phyloP scores from a whole-genome alignment of 1,140 invertebrate species.

The Rhyzopertha dominica region DNA sequence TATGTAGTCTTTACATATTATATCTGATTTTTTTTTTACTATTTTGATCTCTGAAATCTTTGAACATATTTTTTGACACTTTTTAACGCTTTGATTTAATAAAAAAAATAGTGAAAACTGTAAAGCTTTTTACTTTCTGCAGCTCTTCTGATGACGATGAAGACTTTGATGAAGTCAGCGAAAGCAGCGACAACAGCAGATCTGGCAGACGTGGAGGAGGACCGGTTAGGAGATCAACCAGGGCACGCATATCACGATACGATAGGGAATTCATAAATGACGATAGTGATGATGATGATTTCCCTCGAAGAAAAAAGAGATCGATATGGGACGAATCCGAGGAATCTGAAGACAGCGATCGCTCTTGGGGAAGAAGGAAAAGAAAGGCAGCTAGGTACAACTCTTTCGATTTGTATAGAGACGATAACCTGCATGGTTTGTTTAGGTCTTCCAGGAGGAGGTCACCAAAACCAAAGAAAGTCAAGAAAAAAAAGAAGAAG shows the following conservation, averaged over 20 bases:
- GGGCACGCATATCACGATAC: constrained; percentile 52
- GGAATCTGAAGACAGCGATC: constrained; percentile 55
- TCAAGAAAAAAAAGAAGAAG: constrained; percentile 48
- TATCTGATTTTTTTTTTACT: too few relatives aligned
- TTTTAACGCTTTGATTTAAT: too few relatives aligned
- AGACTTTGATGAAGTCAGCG: constrained; percentile 51
- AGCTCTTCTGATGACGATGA: too few relatives aligned
- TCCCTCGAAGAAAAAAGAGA: constrained; percentile 52
- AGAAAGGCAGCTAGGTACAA: constrained; percentile 35
- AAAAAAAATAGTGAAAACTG: too few relatives aligned
- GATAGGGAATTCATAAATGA: constrained; percentile 59
- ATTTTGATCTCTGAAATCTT: too few relatives aligned
- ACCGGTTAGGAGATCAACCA: constrained; percentile 54
- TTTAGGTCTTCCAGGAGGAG: constrained; percentile 4
- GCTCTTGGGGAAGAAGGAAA: constrained; percentile 53
- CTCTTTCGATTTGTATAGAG: not conserved
- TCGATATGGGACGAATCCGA: constrained; percentile 51
- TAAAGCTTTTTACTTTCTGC: too few relatives aligned
- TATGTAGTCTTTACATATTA: too few relatives aligned
- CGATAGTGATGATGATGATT: constrained; percentile 55
- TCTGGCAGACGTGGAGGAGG: constrained; percentile 42
- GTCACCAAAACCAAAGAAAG: not conserved
- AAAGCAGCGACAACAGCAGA: constrained; percentile 52
- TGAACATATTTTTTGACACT: too few relatives aligned
- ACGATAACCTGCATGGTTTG: not conserved